Base-by-base conservation (phyloP, 2,113 vertebrate species). In the Ia io region DNA sequence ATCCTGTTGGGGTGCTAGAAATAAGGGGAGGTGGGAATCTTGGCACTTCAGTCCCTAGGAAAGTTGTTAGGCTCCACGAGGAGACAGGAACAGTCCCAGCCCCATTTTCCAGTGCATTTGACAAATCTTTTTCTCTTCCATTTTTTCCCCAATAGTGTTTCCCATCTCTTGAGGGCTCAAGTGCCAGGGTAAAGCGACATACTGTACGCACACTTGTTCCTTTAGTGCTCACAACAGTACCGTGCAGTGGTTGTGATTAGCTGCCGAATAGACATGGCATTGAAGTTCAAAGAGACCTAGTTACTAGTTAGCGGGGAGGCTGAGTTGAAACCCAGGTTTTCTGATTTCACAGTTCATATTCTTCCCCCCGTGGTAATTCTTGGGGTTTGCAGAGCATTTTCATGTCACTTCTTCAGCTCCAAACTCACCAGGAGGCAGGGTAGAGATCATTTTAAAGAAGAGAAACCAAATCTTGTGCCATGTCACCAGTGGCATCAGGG, bases 251-350 rank as follows among this genome's bases (percentile, higher is more conserved):
- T 59, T 56, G 56, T 74, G 25, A 49, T 87, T 22, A 69, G 0
- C 78, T 3, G 22, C 59, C 35, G 76, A 18, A 51, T 32, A 47
- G 47, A 35, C 10, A 4, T 56, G 42, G 18, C 25, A 2, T 44
- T 80, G 82, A 65, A 5, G 51, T 67, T 67, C 42, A 56, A 28
- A 14, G 42, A 87, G 42, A 65, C 51, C 44, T 74, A 20, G 9
- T 79, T 47, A 32, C 44, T 70, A 20, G 16, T 74, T 47, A 40
- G 25, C 32, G 70, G 37, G 77, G 44, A 70, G 83, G 9, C 90
- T 44, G 13, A 89, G n/a, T 85, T 90, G 74, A 35, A 78, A 59
- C 44, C 13, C 37, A 70, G 49, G 51, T 91, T 44, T 89, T 84
- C 23, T 67, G 49, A 90, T 35, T 16, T 79, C 17, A 9, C 17